Evolutionary conservation across 2,113 vertebrate species (phyloP), one percentile per base, ranked within the genome.

Genomic region (Salvator merianae): DNA sequence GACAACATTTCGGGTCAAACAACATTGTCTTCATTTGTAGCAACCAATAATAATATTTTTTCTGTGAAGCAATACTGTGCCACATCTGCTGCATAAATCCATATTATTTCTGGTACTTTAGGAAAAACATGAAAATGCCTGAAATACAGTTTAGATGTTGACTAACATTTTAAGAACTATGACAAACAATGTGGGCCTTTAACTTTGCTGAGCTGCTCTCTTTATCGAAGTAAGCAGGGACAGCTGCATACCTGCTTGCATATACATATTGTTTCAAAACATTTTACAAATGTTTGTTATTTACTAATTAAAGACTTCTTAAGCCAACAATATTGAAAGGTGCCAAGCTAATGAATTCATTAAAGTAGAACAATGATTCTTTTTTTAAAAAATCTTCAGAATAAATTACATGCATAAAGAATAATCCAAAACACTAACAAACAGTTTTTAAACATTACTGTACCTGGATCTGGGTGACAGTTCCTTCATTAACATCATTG

Each of bases 381-480:
- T 30, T 79, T 7, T 28, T 80, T 68, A 53, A 14, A 59, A n/a
- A 7, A 40, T 5, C 3, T 59, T 59, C 24, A 69, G 36, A 30
- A 77, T 0, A 28, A 26, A 47, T 34, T 4, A 36, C 32, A 36
- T 5, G 3, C 1, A 14, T 7, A 76, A 36, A 24, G 24, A n/a
- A 24, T 55, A 32, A 1, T n/a, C 40, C 28, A 50, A 38, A 38
- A 69, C 18, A 70, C 18, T 43, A 24, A n/a, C 13, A 55, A 20
- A 10, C n/a, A 34, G 6, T 83, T 4, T 7, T 71, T 2, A 90
- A 88, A 5, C n/a, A n/a, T n/a, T n/a, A n/a, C 47, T 77, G 55
- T 96, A 98, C 98, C 98, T 99, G 97, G 84, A 98, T 98, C 89
- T 98, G 98, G 88, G 98, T 97, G 84, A 97, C 97, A 34, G 96